A percentile compares a stretch with the other conserved stretches of the same genome.
Conservation (phyloP, 2,113 vertebrate species). For the Paracanthobrama guichenoti region DNA sequence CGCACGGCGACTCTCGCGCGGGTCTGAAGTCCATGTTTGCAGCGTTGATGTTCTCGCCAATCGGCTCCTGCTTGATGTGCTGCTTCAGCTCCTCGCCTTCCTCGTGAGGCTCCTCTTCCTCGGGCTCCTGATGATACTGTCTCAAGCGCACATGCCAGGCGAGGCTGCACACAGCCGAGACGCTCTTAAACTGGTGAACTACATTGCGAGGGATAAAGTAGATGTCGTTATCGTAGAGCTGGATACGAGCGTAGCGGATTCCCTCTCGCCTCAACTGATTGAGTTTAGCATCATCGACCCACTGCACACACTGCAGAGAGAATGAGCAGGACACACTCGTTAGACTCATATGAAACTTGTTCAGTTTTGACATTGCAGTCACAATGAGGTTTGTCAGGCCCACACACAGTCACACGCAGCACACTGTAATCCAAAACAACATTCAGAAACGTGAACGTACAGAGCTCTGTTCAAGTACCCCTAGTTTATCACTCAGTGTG, state of each 20-base stretch:
- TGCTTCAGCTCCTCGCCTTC: conserved; percentile 31
- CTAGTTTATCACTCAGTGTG: too few relatives aligned
- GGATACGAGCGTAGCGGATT: conserved; percentile 94
- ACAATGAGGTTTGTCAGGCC: too few relatives aligned
- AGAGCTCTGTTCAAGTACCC: too few relatives aligned
- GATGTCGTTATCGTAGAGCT: conserved; percentile 93
- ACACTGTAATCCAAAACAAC: too few relatives aligned
- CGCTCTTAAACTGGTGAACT: conserved; percentile 98
- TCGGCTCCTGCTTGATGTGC: conserved; percentile 59
- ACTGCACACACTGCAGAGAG: conserved; percentile 88
- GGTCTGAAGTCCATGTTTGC: conserved; percentile 71
- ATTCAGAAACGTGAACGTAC: too few relatives aligned
- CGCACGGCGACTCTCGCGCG: conserved; percentile 62
- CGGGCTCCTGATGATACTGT: conserved; percentile 80
- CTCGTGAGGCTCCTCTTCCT: neutral
- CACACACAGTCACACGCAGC: too few relatives aligned
- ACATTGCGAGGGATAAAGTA: conserved; percentile 98
- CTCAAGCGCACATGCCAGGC: conserved; percentile 93
- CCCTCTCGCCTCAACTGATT: conserved; percentile 97
- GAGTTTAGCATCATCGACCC: conserved; percentile 98
- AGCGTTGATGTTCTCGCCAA: neutral
- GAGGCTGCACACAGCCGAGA: conserved; percentile 95
- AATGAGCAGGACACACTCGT: neutral
- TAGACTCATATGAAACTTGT: neutral
- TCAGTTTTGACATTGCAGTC: neutral